Evolutionary conservation across 2,888 invertebrate genomes (phyloP).

Genomic region (Folsomia candida): DNA sequence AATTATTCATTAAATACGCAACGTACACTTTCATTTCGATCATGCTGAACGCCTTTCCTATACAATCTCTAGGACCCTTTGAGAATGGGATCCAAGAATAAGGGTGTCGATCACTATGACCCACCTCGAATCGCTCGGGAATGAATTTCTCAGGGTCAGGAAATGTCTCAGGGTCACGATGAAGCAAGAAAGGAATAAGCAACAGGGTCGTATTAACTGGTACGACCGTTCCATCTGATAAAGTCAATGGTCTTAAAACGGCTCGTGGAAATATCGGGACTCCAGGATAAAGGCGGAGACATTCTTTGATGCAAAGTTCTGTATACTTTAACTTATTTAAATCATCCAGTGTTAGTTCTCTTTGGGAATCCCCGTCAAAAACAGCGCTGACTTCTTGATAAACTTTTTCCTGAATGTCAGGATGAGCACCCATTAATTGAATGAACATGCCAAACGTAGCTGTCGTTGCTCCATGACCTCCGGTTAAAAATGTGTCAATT

Average conservation of each 20-base stretch:
- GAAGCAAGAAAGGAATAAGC: constrained; percentile 44
- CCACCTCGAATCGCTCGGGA: constrained; percentile 55
- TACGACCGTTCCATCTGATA: constrained; percentile 30
- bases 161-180: constrained; percentile 53
- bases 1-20: neutral
- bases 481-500: constrained; percentile 57
- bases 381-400: constrained; percentile 53
- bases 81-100: constrained; percentile 46
- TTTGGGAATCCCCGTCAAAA: constrained; percentile 53
- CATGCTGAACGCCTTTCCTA: neutral
- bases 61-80: neutral
- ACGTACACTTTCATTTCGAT: neutral
- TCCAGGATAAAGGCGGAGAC: constrained; percentile 46
- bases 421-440: constrained; percentile 57
- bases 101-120: constrained; percentile 52
- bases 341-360: constrained; percentile 45
- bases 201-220: neutral
- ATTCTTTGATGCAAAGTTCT: constrained; percentile 49
- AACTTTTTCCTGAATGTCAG: constrained; percentile 54
- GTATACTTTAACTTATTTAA: constrained; percentile 36
- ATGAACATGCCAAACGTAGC: constrained; percentile 58
- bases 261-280: constrained; percentile 44
- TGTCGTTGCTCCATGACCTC: constrained; percentile 61
- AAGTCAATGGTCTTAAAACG: neutral
- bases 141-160: constrained; percentile 55